Percentiles rank a stretch among this genome's conserved stretches.
phyloP scores from a whole-genome alignment of 2,888 invertebrate genomes.

The Hydroisotoma schaefferi region DNA sequence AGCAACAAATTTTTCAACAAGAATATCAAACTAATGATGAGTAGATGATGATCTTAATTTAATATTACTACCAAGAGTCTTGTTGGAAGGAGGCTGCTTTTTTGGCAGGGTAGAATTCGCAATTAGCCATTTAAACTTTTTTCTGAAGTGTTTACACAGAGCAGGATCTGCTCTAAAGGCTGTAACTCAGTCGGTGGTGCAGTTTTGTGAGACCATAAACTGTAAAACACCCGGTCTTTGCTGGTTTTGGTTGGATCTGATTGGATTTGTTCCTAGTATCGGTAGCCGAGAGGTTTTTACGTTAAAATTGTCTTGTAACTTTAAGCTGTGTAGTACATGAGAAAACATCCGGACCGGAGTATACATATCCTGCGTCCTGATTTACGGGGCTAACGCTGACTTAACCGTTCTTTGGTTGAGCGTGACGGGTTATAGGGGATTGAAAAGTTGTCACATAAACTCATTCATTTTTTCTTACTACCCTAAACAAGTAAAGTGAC shows the following conservation, averaged over 20 bases:
- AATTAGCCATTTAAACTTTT: conserved; percentile 2
- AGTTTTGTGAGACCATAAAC: neutral
- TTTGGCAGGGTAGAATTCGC: neutral
- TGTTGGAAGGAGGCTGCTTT: neutral
- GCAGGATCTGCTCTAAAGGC: neutral
- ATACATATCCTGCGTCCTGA: too few relatives aligned
- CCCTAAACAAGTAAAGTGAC: too few relatives aligned
- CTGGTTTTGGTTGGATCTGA: conserved; percentile 1
- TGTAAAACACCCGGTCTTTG: conserved; percentile 1
- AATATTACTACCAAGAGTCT: conserved; percentile 9
- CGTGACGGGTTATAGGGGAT: too few relatives aligned
- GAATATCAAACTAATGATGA: conserved; percentile 13
- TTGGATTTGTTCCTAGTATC: conserved; percentile 1
- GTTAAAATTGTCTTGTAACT: too few relatives aligned
- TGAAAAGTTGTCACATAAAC: too few relatives aligned
- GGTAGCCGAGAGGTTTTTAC: neutral
- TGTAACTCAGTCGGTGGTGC: too few relatives aligned
- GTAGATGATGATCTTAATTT: conserved; percentile 12
- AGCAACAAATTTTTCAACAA: conserved; percentile 25
- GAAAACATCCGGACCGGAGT: too few relatives aligned
- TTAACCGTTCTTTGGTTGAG: too few relatives aligned
- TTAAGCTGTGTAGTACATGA: too few relatives aligned
- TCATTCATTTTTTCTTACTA: too few relatives aligned
- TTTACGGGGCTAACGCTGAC: too few relatives aligned
- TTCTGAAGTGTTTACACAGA: conserved; percentile 3